These are phyloP conservation scores for Pseudomyrmex dendroicus DNA, from an alignment of 1,140 invertebrate species.

Conservation along the genomic window DNA sequence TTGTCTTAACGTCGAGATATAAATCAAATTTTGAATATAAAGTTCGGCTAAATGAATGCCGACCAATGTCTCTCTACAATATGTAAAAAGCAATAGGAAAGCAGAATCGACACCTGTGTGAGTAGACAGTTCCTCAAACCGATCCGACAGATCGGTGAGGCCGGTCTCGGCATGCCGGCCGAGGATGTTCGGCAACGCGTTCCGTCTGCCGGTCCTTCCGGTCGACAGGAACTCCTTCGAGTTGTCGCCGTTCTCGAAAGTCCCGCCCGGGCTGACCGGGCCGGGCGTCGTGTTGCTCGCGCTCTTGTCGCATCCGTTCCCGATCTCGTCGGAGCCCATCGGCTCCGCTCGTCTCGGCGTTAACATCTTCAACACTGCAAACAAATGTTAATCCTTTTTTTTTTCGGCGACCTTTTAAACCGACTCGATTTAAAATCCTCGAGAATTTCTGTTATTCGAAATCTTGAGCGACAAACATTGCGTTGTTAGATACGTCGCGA, in stretches of 20 bases:
- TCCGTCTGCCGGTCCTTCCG: slow-evolving; percentile 91
- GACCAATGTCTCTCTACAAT: too few species aligned
- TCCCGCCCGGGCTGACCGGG: slow-evolving; percentile 75
- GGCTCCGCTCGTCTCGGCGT: slow-evolving; percentile 79
- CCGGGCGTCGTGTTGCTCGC: slow-evolving; percentile 53
- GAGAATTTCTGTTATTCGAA: too few species aligned
- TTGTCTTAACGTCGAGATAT: too few species aligned
- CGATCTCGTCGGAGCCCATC: slow-evolving; percentile 82
- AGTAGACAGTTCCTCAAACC: slow-evolving; percentile 88
- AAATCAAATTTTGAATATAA: too few species aligned
- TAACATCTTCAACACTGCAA: slow-evolving; percentile 80
- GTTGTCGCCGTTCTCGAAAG: slow-evolving; percentile 78
- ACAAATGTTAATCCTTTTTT: slow-evolving; percentile 8
- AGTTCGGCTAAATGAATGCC: too few species aligned
- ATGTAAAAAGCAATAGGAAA: neutral
- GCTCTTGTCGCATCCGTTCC: slow-evolving; percentile 58
- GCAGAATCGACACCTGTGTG: slow-evolving; percentile 70
- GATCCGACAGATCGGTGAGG: slow-evolving; percentile 89
- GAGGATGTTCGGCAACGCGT: slow-evolving; percentile 92
- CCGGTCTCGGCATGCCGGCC: slow-evolving; percentile 88
- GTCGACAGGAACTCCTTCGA: slow-evolving; percentile 91
- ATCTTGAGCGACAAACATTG: too few species aligned
- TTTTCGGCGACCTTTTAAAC: neutral
- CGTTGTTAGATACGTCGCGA: neutral
- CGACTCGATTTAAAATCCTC: too few species aligned